These are phyloP conservation scores for Pachydiplax longipennis DNA, from an alignment of 2,888 invertebrate species.

Conservation along the genomic window DNA sequence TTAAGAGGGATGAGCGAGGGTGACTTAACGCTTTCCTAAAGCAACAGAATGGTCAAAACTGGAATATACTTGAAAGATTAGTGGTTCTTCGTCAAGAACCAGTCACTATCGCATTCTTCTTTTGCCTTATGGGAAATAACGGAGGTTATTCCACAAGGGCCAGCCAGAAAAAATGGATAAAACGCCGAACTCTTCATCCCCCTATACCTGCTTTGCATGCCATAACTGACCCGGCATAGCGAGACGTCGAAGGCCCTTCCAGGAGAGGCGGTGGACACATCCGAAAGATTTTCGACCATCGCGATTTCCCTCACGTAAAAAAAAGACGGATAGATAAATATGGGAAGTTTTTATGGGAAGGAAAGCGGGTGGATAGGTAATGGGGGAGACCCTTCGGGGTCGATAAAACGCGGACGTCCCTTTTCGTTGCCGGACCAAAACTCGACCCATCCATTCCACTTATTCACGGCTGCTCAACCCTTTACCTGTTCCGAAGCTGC, in stretches of 20 bases:
- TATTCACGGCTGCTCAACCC: not conserved
- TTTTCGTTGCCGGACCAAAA: not conserved
- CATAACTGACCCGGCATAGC: not conserved
- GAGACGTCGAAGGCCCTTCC: not conserved
- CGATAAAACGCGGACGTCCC: not conserved
- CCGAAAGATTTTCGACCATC: not conserved
- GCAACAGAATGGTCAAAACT: too few species aligned
- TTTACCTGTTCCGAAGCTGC: not conserved
- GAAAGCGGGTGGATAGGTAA: not conserved
- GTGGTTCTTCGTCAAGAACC: not conserved
- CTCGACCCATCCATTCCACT: not conserved
- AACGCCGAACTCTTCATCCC: not conserved
- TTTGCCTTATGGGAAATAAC: not conserved
- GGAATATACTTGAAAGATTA: too few species aligned
- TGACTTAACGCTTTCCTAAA: too few species aligned
- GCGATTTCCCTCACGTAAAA: not conserved
- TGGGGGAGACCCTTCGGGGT: not conserved
- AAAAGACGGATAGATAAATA: not conserved
- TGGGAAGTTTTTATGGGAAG: not conserved
- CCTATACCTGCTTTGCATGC: not conserved
- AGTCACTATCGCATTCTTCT: not conserved
- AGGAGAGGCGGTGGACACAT: not conserved
- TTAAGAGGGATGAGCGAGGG: too few species aligned
- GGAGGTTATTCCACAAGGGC: not conserved
- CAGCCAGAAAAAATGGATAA: not conserved